Evolutionary conservation across 2,113 vertebrate genomes (phyloP).

Genomic region (Gobiocypris rarus): DNA sequence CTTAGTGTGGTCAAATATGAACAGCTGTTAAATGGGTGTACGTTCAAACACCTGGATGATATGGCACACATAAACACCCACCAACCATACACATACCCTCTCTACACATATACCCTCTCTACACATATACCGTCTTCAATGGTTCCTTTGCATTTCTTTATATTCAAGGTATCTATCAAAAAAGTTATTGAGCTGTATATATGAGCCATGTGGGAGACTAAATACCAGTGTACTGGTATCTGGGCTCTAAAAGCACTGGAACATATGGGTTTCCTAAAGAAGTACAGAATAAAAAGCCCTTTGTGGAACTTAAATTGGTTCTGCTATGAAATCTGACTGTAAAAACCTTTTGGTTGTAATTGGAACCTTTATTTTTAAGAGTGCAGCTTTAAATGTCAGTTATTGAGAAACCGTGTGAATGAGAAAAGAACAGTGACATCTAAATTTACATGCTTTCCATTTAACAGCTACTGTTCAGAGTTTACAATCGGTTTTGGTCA

Average conservation of each 20-base stretch:
- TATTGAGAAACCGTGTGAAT: not conserved
- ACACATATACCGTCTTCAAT: too few species aligned
- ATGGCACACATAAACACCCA: conserved; percentile 9
- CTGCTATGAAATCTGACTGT: not conserved
- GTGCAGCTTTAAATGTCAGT: conserved; percentile 1
- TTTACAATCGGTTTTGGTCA: not conserved
- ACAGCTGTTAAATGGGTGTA: conserved; percentile 58
- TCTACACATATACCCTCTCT: too few species aligned
- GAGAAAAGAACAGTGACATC: not conserved
- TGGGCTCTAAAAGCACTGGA: not conserved
- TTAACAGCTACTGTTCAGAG: not conserved
- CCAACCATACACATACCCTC: not conserved
- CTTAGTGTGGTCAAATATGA: conserved; percentile 61
- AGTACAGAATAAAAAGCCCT: not conserved
- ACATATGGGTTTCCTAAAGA: not conserved
- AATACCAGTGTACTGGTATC: not conserved
- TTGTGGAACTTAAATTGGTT: not conserved
- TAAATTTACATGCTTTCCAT: not conserved
- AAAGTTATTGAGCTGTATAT: not conserved
- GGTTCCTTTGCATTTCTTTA: not conserved
- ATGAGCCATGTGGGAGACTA: not conserved
- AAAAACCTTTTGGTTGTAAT: conserved; percentile 11
- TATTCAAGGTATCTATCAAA: not conserved
- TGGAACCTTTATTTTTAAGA: conserved; percentile 10
- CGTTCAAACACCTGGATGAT: not conserved